Evolutionary conservation across 2,113 vertebrate genomes (phyloP).

Genomic region (Oriolus oriolus): DNA sequence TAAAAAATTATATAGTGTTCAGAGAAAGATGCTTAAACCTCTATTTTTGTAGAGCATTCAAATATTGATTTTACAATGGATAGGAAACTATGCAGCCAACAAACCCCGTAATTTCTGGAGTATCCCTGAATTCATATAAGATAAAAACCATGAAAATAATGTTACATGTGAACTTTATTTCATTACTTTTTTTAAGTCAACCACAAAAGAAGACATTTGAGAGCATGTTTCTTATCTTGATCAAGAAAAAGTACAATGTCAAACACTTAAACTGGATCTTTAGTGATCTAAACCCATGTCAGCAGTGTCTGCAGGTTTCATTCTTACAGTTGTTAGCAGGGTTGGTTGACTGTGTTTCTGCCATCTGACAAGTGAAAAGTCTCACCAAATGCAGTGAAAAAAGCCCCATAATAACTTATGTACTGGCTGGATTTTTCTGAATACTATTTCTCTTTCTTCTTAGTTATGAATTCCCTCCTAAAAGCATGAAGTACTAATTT

Average conservation of each 20-base stretch:
- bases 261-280: background rate
- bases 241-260: background rate
- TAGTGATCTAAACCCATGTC: background rate
- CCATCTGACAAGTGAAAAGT: background rate
- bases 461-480: background rate
- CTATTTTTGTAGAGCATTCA: background rate
- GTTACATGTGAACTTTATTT: background rate
- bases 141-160: background rate
- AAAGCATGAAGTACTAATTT: background rate
- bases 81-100: slow-evolving; percentile 17
- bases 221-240: background rate
- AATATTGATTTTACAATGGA: background rate
- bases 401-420: background rate
- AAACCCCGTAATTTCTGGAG: background rate
- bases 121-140: background rate
- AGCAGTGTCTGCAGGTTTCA: background rate
- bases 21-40: background rate
- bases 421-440: background rate
- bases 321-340: background rate
- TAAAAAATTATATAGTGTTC: slow-evolving; percentile 3
- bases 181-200: background rate
- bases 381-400: background rate
- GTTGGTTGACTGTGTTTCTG: background rate
- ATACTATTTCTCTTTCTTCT: background rate
- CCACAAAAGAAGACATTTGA: background rate